Evolutionary conservation across 2,113 vertebrate species (phyloP).

Genomic region (Melanerpes formicivorus): DNA sequence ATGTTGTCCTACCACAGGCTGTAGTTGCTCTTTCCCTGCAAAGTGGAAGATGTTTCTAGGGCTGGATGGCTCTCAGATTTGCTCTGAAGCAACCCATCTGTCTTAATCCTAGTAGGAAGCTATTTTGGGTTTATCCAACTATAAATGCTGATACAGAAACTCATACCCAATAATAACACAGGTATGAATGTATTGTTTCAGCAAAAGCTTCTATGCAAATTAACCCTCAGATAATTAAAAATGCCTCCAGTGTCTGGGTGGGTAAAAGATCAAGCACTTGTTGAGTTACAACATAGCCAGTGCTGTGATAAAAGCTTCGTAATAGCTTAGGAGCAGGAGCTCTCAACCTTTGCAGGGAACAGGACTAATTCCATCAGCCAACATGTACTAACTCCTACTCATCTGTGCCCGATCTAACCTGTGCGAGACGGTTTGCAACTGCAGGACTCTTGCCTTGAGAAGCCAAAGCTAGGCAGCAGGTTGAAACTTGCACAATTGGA

Average conservation of each 20-base stretch:
- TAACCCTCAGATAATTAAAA: slow-evolving; percentile 54
- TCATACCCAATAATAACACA: slow-evolving; percentile 24
- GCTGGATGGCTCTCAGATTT: background rate
- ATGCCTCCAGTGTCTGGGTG: slow-evolving; percentile 28
- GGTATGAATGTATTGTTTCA: slow-evolving; percentile 49
- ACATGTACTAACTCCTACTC: background rate
- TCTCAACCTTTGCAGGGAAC: background rate
- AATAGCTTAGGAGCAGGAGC: background rate
- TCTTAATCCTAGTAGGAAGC: slow-evolving; percentile 6
- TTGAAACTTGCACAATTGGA: background rate
- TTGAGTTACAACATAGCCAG: slow-evolving; percentile 36
- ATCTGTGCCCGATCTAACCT: background rate
- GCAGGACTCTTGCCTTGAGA: background rate
- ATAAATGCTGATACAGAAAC: slow-evolving; percentile 39
- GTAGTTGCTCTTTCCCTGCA: background rate
- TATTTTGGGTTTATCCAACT: slow-evolving; percentile 17
- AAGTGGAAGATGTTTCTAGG: background rate
- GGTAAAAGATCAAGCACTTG: slow-evolving; percentile 45
- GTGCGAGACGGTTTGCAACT: background rate
- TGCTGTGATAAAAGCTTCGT: background rate
- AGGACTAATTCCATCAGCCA: background rate
- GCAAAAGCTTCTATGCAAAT: slow-evolving; percentile 40
- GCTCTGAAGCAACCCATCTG: slow-evolving; percentile 3
- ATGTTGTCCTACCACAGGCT: background rate
- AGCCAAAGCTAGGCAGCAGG: slow-evolving; percentile 5